Conservation (phyloP, 1,140 invertebrate genomes). For the Drosophila bocqueti region DNA sequence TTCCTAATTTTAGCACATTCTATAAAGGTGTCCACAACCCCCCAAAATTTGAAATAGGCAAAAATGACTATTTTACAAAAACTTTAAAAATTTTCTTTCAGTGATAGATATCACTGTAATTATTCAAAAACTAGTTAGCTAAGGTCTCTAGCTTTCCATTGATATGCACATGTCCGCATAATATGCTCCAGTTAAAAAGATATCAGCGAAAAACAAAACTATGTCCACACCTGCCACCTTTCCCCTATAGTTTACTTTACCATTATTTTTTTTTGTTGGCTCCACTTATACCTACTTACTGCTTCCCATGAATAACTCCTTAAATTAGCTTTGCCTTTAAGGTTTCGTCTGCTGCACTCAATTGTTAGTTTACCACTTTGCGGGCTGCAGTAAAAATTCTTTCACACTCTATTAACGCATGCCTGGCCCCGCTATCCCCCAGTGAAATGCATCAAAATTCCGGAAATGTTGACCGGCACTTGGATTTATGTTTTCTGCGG, state of each 20-base stretch:
- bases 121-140: too few species aligned
- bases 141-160: too few species aligned
- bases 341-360: conserved; percentile 8
- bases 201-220: too few species aligned
- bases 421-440: conserved; percentile 19
- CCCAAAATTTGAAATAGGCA: too few species aligned
- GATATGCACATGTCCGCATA: too few species aligned
- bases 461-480: conserved; percentile 63
- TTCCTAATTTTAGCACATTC: too few species aligned
- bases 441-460: conserved; percentile 73
- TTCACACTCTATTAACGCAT: conserved; percentile 75
- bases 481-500: conserved; percentile 55
- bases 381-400: conserved; percentile 51
- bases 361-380: conserved; percentile 21
- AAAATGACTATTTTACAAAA: too few species aligned
- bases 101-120: too few species aligned
- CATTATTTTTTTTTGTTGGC: background rate
- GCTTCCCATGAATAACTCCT: background rate
- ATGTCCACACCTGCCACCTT: too few species aligned
- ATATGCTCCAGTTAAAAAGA: too few species aligned
- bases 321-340: conserved; percentile 29
- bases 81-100: too few species aligned
- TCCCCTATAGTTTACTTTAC: background rate
- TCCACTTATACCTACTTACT: conserved; percentile 4
- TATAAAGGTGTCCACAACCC: too few species aligned